phyloP scores from a whole-genome alignment of 2,888 invertebrate genomes.

The Tenthredo livida region DNA sequence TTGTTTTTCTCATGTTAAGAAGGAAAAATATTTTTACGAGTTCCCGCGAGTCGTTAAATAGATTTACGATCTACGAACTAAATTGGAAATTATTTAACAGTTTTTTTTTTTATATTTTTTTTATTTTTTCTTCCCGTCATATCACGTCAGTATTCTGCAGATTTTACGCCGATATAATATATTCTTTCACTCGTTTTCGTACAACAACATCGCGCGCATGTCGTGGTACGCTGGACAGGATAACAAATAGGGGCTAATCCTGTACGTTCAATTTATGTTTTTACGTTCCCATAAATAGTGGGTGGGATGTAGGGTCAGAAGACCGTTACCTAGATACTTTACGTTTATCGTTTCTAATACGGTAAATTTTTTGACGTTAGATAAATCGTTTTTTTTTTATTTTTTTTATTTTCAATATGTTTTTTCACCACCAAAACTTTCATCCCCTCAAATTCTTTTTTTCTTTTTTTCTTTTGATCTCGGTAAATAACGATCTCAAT shows the following conservation, averaged over 20 bases:
- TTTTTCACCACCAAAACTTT: background rate
- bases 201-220: slow-evolving; percentile 3
- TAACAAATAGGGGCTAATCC: slow-evolving; percentile 41
- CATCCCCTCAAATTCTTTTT: background rate
- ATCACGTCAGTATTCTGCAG: background rate
- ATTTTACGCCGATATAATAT: background rate
- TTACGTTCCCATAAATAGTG: slow-evolving; percentile 44
- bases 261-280: slow-evolving; percentile 43
- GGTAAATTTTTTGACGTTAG: slow-evolving; percentile 20
- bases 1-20: background rate
- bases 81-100: slow-evolving; percentile 10
- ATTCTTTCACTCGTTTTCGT: background rate
- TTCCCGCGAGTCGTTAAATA: background rate
- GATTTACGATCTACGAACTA: background rate
- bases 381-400: slow-evolving; percentile 11
- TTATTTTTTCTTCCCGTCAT: too few relatives aligned
- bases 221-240: slow-evolving; percentile 17
- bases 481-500: background rate
- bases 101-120: background rate
- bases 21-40: background rate
- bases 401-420: too few relatives aligned
- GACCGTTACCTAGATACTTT: slow-evolving; percentile 32
- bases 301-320: slow-evolving; percentile 13
- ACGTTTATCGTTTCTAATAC: slow-evolving; percentile 37
- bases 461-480: too few relatives aligned